phyloP scores from a whole-genome alignment of 2,113 vertebrate species.

The Ranitomeya imitator region DNA sequence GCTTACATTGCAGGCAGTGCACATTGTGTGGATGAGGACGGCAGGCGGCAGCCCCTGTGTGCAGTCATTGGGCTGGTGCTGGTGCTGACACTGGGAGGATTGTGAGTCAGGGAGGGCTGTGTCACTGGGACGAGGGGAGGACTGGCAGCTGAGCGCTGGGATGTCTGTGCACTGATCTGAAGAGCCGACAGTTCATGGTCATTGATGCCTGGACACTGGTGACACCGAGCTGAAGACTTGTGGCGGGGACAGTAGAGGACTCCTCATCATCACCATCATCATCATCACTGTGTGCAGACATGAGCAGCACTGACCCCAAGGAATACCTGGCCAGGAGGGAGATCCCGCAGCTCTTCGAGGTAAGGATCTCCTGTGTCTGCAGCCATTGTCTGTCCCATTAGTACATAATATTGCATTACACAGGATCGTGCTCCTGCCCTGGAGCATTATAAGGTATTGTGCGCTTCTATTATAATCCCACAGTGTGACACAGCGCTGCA shows the following conservation, averaged over 20 bases:
- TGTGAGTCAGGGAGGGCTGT: constrained; percentile 26
- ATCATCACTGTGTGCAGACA: constrained; percentile 62
- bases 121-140: constrained; percentile 5
- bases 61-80: constrained; percentile 10
- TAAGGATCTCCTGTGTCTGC: constrained; percentile 65
- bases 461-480: neutral
- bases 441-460: neutral
- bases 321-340: constrained; percentile 91
- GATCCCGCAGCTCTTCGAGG: constrained; percentile 97
- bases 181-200: neutral
- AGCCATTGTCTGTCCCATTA: too few species aligned
- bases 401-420: too few species aligned
- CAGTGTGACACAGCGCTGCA: neutral
- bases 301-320: constrained; percentile 92
- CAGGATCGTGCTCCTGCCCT: neutral
- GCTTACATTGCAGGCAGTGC: neutral
- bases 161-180: neutral
- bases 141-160: neutral
- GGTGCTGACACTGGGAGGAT: constrained; percentile 18
- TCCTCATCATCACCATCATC: too few species aligned
- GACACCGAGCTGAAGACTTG: neutral
- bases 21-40: neutral
- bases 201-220: neutral
- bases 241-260: neutral
- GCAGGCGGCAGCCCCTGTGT: neutral